A percentile compares a stretch with the other conserved stretches of the same genome.
Evolutionary conservation across 37 sponge, comb jelly and placozoan species (phyloP).

Genomic region (Axinella damicornis): DNA sequence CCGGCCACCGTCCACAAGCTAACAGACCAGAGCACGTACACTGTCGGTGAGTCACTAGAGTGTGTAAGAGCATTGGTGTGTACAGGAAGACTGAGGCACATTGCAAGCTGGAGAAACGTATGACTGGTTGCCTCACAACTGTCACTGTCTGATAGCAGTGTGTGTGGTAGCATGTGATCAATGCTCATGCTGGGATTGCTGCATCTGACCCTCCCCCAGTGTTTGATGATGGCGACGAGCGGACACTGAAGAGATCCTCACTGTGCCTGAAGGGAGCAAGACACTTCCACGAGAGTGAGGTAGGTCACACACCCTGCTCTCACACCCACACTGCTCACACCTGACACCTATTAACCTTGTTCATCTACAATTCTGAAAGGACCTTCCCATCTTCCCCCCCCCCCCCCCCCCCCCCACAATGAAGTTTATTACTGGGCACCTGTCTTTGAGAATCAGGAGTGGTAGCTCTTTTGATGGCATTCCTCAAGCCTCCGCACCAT

Average conservation of each 20-base stretch:
- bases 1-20: constrained; percentile 75
- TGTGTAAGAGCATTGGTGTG: too few species aligned
- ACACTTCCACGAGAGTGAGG: constrained; percentile 92
- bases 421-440: too few species aligned
- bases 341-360: neutral
- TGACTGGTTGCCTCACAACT: too few species aligned
- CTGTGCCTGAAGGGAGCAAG: constrained; percentile 90
- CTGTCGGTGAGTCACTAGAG: constrained; percentile 82
- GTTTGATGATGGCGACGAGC: constrained; percentile 96
- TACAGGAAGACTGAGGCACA: too few species aligned
- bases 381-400: neutral
- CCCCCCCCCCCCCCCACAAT: too few species aligned
- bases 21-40: constrained; percentile 89
- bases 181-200: neutral
- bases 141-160: neutral
- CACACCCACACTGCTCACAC: neutral
- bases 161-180: neutral
- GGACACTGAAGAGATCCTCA: constrained; percentile 81
- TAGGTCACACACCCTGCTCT: constrained; percentile 11
- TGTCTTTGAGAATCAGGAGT: too few species aligned
- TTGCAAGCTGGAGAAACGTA: too few species aligned
- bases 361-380: neutral
- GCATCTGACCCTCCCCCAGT: constrained; percentile 47
- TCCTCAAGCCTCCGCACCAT: too few species aligned
- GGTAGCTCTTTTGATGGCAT: too few species aligned